Evolutionary conservation across 2,797 vertebrate genomes (phyloP), one percentile per base, ranked within the genome.

Genomic region (Silurus lanzhouensis): DNA sequence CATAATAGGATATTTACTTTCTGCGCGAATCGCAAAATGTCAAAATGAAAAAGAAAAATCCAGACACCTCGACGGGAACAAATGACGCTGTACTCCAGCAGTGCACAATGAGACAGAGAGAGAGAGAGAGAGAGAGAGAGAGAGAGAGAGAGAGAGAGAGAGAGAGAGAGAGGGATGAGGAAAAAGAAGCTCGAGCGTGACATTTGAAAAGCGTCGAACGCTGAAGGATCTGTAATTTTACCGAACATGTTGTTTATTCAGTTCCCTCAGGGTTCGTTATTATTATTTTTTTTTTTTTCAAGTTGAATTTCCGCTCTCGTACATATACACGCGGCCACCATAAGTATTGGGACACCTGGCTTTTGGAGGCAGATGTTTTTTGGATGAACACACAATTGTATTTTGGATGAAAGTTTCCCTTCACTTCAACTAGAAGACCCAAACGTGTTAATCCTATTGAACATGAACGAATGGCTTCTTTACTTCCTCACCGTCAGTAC

Each of bases 1-100:
- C 91, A 92, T 95, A 94, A 94, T 94, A 91, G 92, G 92, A 94
- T 93, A 93, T 94, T 93, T 91, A 89, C 91, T 93, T 91, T 91
- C 89, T 89, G 91, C 84, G 90, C 90, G 91, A 92, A 92, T 92
- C 93, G 92, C 89, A 93, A 92, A 92, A 93, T 91, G 93, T 94
- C 92, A 94, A 92, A 93, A 92, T 92, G 91, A 83, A 85, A 72
- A 87, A 78, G 70, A 75, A 86, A 81, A 68, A 83, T 81, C 66
- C 44, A 87, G 91, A 91, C 89, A 89, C 86, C 90, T 87, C 86
- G 90, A 12, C n/a, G 77, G 84, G 83, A 93, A 91, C 90, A 93
- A 94, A 93, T 94, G 89, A 91, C 86, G 87, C 93, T 82, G 91
- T 87, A 88, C 90, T 88, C 88, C 89, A 90, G 89, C 86, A 90